Evolutionary conservation across 2,888 invertebrate species (phyloP).

Genomic region (Seira sanloemensis): DNA sequence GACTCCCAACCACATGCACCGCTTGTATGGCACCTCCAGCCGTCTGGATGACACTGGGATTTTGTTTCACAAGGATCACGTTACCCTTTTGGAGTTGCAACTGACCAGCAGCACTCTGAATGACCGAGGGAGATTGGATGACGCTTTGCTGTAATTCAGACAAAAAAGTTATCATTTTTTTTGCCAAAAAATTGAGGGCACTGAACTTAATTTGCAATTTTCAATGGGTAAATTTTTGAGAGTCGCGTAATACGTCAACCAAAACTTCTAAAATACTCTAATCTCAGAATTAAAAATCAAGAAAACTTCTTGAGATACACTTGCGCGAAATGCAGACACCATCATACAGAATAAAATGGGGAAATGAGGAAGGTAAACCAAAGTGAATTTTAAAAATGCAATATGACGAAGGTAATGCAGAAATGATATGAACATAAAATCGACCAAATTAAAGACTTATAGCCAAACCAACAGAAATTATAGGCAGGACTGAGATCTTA

Average conservation of each 20-base stretch:
- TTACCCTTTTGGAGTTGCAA: slow-evolving; percentile 90
- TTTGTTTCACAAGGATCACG: slow-evolving; percentile 91
- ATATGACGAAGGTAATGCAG: background rate
- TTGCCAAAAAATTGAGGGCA: no score
- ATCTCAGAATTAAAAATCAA: no score
- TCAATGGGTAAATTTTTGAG: no score
- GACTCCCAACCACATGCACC: slow-evolving; percentile 83
- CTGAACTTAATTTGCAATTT: no score
- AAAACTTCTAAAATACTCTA: no score
- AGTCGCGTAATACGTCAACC: no score
- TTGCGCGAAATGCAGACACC: no score
- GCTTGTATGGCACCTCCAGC: slow-evolving; percentile 87
- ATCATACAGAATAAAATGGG: background rate
- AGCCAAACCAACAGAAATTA: slow-evolving; percentile 60
- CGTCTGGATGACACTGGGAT: slow-evolving; percentile 91
- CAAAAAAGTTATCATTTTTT: no score
- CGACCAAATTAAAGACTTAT: slow-evolving; percentile 20
- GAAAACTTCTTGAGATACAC: no score
- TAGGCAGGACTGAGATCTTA: slow-evolving; percentile 5
- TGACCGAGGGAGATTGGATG: slow-evolving; percentile 96
- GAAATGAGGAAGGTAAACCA: slow-evolving; percentile 10
- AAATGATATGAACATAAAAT: slow-evolving; percentile 8
- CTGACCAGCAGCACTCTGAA: slow-evolving; percentile 92
- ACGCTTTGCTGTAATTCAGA: slow-evolving; percentile 93
- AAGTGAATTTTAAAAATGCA: background rate